Conservation (phyloP, 2,797 vertebrate genomes). For the Threskiornis aethiopicus region DNA sequence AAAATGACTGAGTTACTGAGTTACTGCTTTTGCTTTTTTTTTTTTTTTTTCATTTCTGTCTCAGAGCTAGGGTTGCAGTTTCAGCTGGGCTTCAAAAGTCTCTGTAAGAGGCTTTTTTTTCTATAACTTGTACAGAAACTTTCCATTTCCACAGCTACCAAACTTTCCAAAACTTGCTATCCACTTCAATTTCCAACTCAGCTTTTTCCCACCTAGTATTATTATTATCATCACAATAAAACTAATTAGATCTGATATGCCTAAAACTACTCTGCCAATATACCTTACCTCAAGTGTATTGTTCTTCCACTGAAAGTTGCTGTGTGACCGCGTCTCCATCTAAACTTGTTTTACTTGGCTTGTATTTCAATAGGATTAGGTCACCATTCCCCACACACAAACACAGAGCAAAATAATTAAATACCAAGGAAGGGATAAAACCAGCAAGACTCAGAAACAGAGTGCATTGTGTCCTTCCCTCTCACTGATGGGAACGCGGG, state of each 20-base stretch:
- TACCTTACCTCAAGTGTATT: neutral
- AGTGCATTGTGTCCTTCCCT: neutral
- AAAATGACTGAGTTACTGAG: neutral
- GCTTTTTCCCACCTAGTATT: neutral
- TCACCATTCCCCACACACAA: slow-evolving; percentile 3
- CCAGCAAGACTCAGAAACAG: neutral
- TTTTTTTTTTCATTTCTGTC: neutral
- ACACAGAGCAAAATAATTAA: slow-evolving; percentile 40
- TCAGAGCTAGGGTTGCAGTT: neutral
- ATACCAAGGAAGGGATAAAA: slow-evolving; percentile 22
- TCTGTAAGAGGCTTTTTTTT: neutral
- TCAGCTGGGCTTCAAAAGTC: neutral
- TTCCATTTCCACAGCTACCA: neutral
- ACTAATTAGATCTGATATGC: neutral
- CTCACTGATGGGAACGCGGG: neutral
- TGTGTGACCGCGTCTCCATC: neutral
- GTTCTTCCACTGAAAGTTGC: neutral
- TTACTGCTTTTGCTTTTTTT: neutral
- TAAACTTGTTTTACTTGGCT: slow-evolving; percentile 39
- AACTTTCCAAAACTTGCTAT: neutral
- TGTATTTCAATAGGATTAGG: slow-evolving; percentile 40
- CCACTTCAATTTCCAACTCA: neutral
- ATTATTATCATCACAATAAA: neutral
- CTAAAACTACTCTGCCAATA: neutral
- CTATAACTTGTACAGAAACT: neutral